Conservation (phyloP, 1,140 invertebrate genomes). For the Penaeus indicus region DNA sequence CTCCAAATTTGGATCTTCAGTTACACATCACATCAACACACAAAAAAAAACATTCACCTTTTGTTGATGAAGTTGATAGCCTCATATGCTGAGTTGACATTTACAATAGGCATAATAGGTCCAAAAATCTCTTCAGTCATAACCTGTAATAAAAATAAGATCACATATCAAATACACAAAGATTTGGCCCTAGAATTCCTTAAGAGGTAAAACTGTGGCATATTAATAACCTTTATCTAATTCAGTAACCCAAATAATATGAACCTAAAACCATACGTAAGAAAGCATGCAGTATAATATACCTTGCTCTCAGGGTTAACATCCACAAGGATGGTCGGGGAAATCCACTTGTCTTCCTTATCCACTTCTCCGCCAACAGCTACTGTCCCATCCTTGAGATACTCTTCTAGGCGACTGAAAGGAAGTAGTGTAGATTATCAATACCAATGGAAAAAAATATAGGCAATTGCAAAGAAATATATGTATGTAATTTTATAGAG, state of each 20-base stretch:
- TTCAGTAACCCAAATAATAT: not conserved
- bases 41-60: constrained; percentile 67
- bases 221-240: not conserved
- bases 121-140: constrained; percentile 98
- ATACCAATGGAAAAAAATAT: not conserved
- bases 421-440: not conserved
- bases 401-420: constrained; percentile 62
- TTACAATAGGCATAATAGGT: constrained; percentile 90
- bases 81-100: constrained; percentile 78
- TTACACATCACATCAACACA: not conserved
- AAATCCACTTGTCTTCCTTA: constrained; percentile 82
- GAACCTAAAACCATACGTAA: not conserved
- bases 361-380: constrained; percentile 85
- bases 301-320: constrained; percentile 68
- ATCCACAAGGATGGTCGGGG: constrained; percentile 86
- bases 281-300: not conserved
- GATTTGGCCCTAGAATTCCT: no score
- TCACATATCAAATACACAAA: not conserved
- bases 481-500: constrained; percentile 68
- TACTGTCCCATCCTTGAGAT: constrained; percentile 73
- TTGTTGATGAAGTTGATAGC: constrained; percentile 89
- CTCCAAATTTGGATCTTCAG: not conserved
- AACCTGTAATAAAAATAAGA: constrained; percentile 70
- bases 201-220: not conserved
- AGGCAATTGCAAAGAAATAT: not conserved